Evolutionary conservation across 1,140 invertebrate species (phyloP).

Genomic region (Ooceraea biroi): DNA sequence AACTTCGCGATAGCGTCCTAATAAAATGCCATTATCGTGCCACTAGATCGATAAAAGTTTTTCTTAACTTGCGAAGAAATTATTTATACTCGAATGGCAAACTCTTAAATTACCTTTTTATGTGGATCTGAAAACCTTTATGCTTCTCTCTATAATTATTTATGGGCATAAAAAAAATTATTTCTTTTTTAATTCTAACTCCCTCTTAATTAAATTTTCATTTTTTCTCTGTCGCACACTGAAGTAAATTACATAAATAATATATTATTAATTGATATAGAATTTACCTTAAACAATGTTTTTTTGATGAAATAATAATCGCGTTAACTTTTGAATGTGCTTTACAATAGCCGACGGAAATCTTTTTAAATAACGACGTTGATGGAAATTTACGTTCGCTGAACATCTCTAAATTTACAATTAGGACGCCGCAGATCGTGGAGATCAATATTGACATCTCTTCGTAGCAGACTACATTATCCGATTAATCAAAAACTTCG

Average conservation of each 20-base stretch:
- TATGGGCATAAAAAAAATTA: background rate
- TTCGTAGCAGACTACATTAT: slow-evolving; percentile 38
- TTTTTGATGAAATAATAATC: background rate
- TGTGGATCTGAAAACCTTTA: background rate
- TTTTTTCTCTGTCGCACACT: background rate
- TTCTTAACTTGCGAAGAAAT: background rate
- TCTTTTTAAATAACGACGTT: slow-evolving; percentile 1
- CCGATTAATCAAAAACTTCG: slow-evolving; percentile 67
- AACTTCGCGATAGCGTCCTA: background rate
- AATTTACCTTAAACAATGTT: background rate
- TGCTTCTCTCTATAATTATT: background rate
- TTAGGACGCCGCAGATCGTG: slow-evolving; percentile 16
- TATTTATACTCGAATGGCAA: background rate
- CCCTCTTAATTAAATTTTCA: background rate
- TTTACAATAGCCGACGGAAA: background rate
- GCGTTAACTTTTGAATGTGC: background rate
- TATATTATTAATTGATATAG: background rate
- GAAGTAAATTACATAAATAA: background rate
- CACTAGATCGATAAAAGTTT: slow-evolving; percentile 3
- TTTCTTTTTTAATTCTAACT: background rate
- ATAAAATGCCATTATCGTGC: slow-evolving; percentile 20
- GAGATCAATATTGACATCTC: slow-evolving; percentile 20
- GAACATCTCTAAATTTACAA: slow-evolving; percentile 16
- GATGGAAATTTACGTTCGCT: slow-evolving; percentile 7
- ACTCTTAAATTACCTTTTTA: slow-evolving; percentile 16